phyloP scores from a whole-genome alignment of 2,797 vertebrate genomes.

The Sebastes vulpes region DNA sequence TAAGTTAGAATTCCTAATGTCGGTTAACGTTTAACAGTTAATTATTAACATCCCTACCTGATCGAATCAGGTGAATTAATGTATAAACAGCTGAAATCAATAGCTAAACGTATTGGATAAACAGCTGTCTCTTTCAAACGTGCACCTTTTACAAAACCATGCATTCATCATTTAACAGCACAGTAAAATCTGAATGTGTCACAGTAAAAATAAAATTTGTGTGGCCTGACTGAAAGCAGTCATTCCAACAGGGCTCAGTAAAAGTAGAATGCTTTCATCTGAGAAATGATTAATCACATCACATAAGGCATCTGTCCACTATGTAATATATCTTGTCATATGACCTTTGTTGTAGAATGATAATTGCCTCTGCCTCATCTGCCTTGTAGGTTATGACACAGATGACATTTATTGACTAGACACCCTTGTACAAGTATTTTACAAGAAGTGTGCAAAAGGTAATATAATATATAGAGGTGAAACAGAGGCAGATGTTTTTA shows the following conservation, averaged over 20 bases:
- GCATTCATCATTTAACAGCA: conserved; percentile 20
- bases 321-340: conserved; percentile 33
- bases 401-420: conserved; percentile 61
- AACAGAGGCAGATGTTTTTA: not conserved
- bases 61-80: not conserved
- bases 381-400: conserved; percentile 37
- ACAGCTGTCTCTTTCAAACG: not conserved
- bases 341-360: conserved; percentile 59
- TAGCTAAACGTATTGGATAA: not conserved
- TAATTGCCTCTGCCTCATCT: conserved; percentile 48
- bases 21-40: too few species aligned
- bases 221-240: conserved; percentile 3
- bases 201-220: not conserved
- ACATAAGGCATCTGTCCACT: conserved; percentile 31
- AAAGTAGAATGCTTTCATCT: conserved; percentile 1
- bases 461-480: not conserved
- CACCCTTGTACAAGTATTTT: conserved; percentile 18
- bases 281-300: conserved; percentile 45
- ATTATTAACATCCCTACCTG: too few species aligned
- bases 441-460: conserved; percentile 20
- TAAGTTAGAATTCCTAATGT: too few species aligned
- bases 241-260: not conserved
- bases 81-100: not conserved
- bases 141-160: not conserved
- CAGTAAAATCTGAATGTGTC: not conserved